These are phyloP conservation scores for Perithous albicinctus DNA, from an alignment of 2,888 invertebrate species.

Conservation along the genomic window DNA sequence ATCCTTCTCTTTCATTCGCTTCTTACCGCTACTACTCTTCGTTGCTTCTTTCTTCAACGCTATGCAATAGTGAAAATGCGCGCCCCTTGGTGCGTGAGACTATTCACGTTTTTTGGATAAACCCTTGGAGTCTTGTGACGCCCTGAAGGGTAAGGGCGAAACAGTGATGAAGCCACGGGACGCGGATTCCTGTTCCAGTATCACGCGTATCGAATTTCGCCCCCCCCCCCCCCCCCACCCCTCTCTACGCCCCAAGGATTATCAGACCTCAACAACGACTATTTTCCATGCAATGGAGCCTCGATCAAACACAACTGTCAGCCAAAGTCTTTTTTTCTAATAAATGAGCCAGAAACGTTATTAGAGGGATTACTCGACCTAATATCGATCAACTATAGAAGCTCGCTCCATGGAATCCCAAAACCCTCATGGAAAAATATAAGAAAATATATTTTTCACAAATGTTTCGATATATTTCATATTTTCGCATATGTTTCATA, in stretches of 20 bases:
- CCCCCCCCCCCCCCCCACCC: neutral
- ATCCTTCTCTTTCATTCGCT: neutral
- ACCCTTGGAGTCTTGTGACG: slow-evolving; percentile 3
- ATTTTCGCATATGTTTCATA: no score
- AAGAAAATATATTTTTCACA: no score
- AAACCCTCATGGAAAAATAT: no score
- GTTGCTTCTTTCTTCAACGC: slow-evolving; percentile 23
- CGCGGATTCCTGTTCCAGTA: slow-evolving; percentile 17
- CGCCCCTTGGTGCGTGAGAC: slow-evolving; percentile 50
- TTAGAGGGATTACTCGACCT: neutral
- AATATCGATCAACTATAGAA: neutral
- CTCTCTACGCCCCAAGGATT: no score
- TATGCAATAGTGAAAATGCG: slow-evolving; percentile 31
- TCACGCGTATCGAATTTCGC: slow-evolving; percentile 57
- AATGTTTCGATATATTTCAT: no score
- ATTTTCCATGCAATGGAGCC: slow-evolving; percentile 35
- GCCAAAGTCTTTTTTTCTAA: neutral
- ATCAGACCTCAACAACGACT: slow-evolving; percentile 21
- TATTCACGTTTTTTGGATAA: slow-evolving; percentile 47
- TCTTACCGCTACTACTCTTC: neutral
- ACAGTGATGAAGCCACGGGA: slow-evolving; percentile 23
- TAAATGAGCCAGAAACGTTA: neutral
- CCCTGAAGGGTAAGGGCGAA: neutral
- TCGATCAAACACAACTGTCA: neutral
- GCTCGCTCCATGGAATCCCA: no score